Evolutionary conservation across 2,113 vertebrate genomes (phyloP).

Genomic region (Corynorhinus townsendii): DNA sequence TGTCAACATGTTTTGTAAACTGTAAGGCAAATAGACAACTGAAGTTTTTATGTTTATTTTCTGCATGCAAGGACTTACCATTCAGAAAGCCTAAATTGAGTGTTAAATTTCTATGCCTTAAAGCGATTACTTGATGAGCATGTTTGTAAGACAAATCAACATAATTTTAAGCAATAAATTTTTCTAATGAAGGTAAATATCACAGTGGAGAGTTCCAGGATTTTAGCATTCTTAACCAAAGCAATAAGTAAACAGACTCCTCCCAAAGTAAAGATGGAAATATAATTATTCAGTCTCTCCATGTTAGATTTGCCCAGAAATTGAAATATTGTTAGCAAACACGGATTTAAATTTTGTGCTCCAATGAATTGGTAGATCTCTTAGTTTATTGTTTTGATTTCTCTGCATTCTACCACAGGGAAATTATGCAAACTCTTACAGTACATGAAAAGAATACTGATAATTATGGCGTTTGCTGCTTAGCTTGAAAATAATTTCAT

Average conservation of each 20-base stretch:
- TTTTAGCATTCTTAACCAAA: conserved; percentile 62
- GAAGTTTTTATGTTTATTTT: background rate
- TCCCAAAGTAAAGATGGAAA: conserved; percentile 64
- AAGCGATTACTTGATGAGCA: background rate
- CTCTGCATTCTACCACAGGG: conserved; percentile 69
- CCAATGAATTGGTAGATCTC: conserved; percentile 73
- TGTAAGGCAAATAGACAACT: background rate
- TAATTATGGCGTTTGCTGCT: conserved; percentile 70
- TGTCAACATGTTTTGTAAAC: background rate
- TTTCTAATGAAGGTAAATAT: conserved; percentile 64
- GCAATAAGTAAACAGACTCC: conserved; percentile 55
- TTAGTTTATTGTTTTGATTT: conserved; percentile 75
- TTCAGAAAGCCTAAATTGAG: background rate
- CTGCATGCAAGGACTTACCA: background rate
- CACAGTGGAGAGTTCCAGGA: conserved; percentile 8
- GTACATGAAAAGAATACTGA: conserved; percentile 69
- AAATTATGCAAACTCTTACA: conserved; percentile 74
- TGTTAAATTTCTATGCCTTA: conserved; percentile 8
- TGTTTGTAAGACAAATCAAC: conserved; percentile 55
- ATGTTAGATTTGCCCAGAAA: conserved; percentile 67
- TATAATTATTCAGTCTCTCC: conserved; percentile 57
- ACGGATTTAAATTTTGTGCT: conserved; percentile 67
- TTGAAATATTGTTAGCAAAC: conserved; percentile 72
- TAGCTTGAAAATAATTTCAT: conserved; percentile 57
- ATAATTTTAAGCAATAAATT: conserved; percentile 42